Evolutionary conservation across 2,797 vertebrate genomes (phyloP), one percentile per base, ranked within the genome.

Genomic region (Melanotaenia pygmaea): DNA sequence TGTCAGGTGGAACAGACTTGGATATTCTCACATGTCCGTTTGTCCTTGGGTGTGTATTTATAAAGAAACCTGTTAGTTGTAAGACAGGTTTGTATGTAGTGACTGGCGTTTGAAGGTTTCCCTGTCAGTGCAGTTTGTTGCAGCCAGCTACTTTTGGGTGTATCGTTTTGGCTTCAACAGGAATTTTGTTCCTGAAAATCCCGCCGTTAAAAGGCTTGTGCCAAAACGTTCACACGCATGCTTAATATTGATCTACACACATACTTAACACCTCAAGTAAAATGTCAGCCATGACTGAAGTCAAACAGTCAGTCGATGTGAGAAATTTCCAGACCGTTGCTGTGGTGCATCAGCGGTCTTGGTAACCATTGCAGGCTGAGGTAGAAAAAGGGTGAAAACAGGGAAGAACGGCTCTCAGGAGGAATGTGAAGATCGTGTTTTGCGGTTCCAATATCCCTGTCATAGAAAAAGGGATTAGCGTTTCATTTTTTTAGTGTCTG

Each of bases 401-500:
- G 80, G 76, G 81, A 59, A 53, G 72, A 72, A 83, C 53, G 1
- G 51, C 74, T 89, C 85, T 82, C 64, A 13, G 60, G 76, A 88
- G 81, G 72, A 89, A 84, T 88, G 70, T 79, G 59, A 76, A 67
- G 72, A 83, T 82, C 64, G 73, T 74, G 79, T 88, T 88, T 85
- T 72, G 28, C 76, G 51, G 56, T 73, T 85, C 62, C 79, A 78
- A 66, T 77, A 86, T 87, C 80, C 74, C 80, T 64, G 83, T 89
- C 81, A 64, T 81, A 68, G 72, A 72, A 72, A 58, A 57, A 75
- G 83, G 83, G 80, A 88, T 86, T 88, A 86, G 76, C 73, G 79
- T 82, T 85, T 80, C 61, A 62, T 85, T 86, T 79, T 79, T 79
- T 84, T 67, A 76, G 62, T 87, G 64, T 89, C 77, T 89, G 75